Conservation (phyloP, 2,888 invertebrate species). For the Agrenia bidenticulata region DNA sequence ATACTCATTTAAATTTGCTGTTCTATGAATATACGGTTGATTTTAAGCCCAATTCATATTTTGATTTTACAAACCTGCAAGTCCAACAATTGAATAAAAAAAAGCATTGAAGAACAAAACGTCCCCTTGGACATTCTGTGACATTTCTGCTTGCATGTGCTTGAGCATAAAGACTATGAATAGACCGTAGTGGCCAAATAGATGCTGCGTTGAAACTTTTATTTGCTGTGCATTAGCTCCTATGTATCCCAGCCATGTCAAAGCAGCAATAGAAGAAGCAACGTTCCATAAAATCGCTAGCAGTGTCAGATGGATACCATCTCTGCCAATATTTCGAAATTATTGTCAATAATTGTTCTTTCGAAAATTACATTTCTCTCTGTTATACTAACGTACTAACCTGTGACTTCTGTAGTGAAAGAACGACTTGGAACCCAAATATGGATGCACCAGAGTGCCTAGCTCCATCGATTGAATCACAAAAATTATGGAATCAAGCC, state of each 20-base stretch:
- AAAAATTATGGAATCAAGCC: constrained; percentile 40
- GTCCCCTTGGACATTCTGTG: constrained; percentile 36
- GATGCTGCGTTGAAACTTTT: constrained; percentile 15
- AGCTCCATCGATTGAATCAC: constrained; percentile 38
- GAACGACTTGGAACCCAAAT: constrained; percentile 41
- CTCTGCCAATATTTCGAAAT: constrained; percentile 22
- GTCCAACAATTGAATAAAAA: constrained; percentile 35
- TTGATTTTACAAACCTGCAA: constrained; percentile 21
- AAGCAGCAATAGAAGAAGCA: constrained; percentile 20
- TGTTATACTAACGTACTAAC: constrained; percentile 13
- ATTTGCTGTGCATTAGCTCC: constrained; percentile 33
- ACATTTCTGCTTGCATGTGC: constrained; percentile 39
- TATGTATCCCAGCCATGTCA: constrained; percentile 44
- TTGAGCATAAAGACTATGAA: constrained; percentile 39
- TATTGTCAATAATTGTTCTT: neutral
- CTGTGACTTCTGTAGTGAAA: constrained; percentile 41
- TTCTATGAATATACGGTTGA: no score
- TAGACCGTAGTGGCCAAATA: constrained; percentile 43
- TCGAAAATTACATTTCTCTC: neutral
- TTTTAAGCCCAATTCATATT: no score
- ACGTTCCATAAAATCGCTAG: constrained; percentile 35
- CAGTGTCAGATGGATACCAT: constrained; percentile 34
- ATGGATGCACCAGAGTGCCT: constrained; percentile 41
- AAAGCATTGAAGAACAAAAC: constrained; percentile 33
- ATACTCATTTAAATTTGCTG: no score